Conservation (phyloP, 2,797 vertebrate species). For the Trematomus bernacchii region DNA sequence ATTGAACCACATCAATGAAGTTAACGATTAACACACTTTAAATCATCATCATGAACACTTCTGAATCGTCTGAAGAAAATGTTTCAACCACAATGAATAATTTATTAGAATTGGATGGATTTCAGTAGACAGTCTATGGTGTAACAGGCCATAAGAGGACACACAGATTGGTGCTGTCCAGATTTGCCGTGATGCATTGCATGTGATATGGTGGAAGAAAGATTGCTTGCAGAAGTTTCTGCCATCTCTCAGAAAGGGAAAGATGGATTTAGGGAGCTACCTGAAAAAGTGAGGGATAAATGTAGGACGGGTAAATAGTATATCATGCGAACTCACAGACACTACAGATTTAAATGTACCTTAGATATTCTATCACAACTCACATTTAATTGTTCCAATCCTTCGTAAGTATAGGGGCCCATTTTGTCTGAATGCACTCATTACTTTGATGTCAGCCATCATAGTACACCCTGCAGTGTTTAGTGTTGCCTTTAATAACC, state of each 20-base stretch:
- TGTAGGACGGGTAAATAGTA: neutral
- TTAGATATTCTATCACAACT: neutral
- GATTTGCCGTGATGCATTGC: conserved; percentile 37
- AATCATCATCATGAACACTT: neutral
- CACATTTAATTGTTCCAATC: neutral
- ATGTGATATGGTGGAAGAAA: conserved; percentile 41
- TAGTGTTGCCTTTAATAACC: neutral
- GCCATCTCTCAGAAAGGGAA: conserved; percentile 1
- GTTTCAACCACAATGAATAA: conserved; percentile 5
- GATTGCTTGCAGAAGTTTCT: conserved; percentile 40
- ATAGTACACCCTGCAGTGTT: neutral
- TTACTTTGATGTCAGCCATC: neutral
- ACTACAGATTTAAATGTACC: neutral
- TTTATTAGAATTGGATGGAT: conserved; percentile 9
- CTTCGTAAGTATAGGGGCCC: neutral
- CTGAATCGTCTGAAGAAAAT: conserved; percentile 7
- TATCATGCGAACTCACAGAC: neutral
- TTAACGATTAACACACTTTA: conserved; percentile 14
- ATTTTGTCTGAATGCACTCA: neutral
- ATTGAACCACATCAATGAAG: conserved; percentile 14
- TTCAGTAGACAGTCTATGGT: conserved; percentile 18
- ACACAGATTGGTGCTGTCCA: conserved; percentile 17
- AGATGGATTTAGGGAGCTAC: conserved; percentile 9
- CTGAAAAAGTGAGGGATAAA: conserved; percentile 4
- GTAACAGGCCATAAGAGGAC: conserved; percentile 20